phyloP scores from a whole-genome alignment of 2,797 vertebrate species.

The Nannoperca australis region DNA sequence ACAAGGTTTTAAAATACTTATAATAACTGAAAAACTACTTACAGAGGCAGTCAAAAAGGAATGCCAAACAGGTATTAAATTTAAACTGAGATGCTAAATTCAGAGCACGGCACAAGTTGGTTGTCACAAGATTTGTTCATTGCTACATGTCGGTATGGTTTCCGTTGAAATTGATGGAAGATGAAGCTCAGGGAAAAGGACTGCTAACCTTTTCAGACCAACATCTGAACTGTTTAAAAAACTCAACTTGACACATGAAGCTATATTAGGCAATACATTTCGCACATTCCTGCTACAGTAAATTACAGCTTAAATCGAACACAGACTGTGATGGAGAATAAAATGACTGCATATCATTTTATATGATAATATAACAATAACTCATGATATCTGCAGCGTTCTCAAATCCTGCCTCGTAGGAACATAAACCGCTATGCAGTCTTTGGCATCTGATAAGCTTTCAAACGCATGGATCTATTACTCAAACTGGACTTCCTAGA shows the following conservation, averaged over 20 bases:
- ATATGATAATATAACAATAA: neutral
- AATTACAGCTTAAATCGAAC: neutral
- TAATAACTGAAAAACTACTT: neutral
- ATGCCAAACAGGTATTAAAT: neutral
- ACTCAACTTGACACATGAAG: too few species aligned
- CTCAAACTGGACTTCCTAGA: slow-evolving; percentile 18
- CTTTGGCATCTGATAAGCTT: slow-evolving; percentile 18
- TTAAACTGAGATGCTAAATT: neutral
- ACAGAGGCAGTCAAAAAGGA: neutral
- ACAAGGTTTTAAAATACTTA: neutral
- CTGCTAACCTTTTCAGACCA: too few species aligned
- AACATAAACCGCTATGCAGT: neutral
- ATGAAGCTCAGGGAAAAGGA: too few species aligned
- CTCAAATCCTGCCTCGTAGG: neutral
- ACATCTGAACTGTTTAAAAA: too few species aligned
- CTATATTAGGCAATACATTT: too few species aligned
- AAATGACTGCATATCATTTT: neutral
- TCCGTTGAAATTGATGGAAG: neutral
- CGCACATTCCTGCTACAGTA: neutral
- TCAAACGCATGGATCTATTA: slow-evolving; percentile 11
- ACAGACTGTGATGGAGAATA: neutral
- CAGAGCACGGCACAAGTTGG: neutral
- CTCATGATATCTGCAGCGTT: neutral
- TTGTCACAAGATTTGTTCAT: neutral
- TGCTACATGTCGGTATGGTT: neutral